A percentile compares a stretch with the other conserved stretches of the same genome.
Conservation (phyloP, 2,888 invertebrate genomes). For the Tiliacea citrago region DNA sequence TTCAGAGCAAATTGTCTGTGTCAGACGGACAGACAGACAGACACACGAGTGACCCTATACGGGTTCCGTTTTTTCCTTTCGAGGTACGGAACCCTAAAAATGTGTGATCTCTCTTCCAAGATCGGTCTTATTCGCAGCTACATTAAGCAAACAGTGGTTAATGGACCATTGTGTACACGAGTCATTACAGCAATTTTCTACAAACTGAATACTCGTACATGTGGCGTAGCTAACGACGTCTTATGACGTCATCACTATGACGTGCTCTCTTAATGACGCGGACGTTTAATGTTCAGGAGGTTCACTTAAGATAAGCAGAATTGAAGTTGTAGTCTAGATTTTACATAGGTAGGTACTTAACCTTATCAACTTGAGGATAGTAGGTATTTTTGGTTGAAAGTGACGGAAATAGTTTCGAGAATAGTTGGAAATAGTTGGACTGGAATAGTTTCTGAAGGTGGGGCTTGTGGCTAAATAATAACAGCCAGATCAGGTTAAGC, state of each 20-base stretch:
- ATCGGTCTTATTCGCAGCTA: neutral
- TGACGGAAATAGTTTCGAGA: neutral
- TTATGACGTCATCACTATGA: conserved; percentile 42
- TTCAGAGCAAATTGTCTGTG: too few relatives aligned
- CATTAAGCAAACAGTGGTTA: conserved; percentile 3
- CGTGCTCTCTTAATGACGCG: conserved; percentile 39
- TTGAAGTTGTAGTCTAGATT: conserved; percentile 4
- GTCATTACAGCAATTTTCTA: conserved; percentile 32
- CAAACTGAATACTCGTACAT: conserved; percentile 22
- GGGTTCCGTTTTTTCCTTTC: too few relatives aligned
- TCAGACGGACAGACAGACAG: too few relatives aligned
- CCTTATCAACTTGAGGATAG: neutral
- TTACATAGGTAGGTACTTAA: neutral
- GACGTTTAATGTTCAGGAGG: conserved; percentile 28
- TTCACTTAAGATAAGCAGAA: conserved; percentile 24
- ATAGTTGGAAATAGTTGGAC: too few relatives aligned
- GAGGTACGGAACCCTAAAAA: neutral
- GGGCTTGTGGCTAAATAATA: too few relatives aligned
- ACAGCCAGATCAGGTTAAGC: too few relatives aligned
- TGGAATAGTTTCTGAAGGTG: too few relatives aligned
- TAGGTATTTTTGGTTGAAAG: neutral
- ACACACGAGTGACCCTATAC: too few relatives aligned
- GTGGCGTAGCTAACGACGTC: conserved; percentile 42
- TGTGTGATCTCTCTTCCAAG: neutral
- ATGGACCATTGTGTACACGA: conserved; percentile 32